Evolutionary conservation across 1,140 invertebrate genomes (phyloP).

Genomic region (Lutraria rhynchaena): DNA sequence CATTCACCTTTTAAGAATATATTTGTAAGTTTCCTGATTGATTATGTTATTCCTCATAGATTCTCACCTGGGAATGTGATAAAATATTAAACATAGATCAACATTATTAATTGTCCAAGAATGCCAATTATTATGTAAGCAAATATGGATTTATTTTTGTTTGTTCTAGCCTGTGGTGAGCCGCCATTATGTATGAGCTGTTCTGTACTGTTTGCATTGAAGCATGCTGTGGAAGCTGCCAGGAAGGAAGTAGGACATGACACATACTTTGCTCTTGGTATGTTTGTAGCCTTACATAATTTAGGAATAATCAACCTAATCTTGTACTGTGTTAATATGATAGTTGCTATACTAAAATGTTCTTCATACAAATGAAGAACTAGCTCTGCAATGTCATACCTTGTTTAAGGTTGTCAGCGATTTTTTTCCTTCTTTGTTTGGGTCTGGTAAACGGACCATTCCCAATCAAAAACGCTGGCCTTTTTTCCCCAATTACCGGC

Average conservation of each 20-base stretch:
- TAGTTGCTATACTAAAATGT: too few species aligned
- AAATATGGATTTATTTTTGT: constrained; percentile 1
- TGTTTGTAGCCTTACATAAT: constrained; percentile 2
- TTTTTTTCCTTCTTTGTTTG: too few species aligned
- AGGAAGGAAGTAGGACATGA: constrained; percentile 69
- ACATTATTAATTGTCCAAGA: not conserved
- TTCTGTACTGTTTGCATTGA: constrained; percentile 76
- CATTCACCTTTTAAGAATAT: not conserved
- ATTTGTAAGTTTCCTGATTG: not conserved
- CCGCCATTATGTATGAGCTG: constrained; percentile 79
- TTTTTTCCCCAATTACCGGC: too few species aligned
- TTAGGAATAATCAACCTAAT: too few species aligned
- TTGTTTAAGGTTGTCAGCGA: too few species aligned
- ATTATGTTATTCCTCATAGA: not conserved
- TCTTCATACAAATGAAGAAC: too few species aligned
- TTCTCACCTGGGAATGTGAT: not conserved
- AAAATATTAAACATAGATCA: not conserved
- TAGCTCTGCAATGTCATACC: not conserved
- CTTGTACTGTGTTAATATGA: too few species aligned
- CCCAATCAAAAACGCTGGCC: too few species aligned
- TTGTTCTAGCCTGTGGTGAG: constrained; percentile 79
- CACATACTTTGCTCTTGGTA: constrained; percentile 71
- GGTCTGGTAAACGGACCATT: too few species aligned
- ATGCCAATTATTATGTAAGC: too few species aligned
- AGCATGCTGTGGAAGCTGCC: constrained; percentile 72